Conservation (phyloP, 2,113 vertebrate species). For the Procavia capensis region DNA sequence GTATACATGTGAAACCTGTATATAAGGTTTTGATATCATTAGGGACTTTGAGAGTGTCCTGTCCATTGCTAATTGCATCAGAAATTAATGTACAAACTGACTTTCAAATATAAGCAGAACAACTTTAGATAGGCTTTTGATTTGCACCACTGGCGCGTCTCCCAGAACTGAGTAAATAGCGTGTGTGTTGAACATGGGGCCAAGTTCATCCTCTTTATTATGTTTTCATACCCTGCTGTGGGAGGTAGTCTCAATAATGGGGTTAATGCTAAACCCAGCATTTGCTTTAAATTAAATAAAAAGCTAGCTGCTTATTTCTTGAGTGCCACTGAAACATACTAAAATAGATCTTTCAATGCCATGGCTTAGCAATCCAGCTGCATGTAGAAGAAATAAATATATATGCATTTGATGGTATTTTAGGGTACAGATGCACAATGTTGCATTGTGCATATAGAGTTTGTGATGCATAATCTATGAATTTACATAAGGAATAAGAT, state of each 20-base stretch:
- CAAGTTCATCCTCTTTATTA: neutral
- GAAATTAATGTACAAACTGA: conserved; percentile 82
- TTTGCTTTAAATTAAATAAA: neutral
- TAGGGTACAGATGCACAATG: neutral
- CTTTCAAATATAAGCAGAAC: conserved; percentile 79
- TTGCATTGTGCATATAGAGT: neutral
- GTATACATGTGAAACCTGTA: neutral
- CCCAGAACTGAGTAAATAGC: conserved; percentile 41
- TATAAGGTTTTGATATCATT: neutral
- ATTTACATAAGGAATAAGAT: neutral
- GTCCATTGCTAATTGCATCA: conserved; percentile 73
- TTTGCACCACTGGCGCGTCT: conserved; percentile 66
- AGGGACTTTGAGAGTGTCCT: conserved; percentile 72
- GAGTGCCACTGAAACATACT: neutral
- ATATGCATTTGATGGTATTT: neutral
- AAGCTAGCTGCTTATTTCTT: neutral
- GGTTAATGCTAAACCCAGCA: neutral
- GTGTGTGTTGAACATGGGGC: neutral
- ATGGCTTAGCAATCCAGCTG: neutral
- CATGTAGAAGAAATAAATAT: neutral
- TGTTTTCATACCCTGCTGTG: neutral
- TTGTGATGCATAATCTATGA: neutral
- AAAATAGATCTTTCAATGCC: neutral
- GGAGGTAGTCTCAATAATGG: neutral
- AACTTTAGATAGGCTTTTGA: conserved; percentile 68